Percentiles rank a stretch among this genome's conserved stretches.
These are phyloP conservation scores for Danaus plexippus DNA, from an alignment of 1,140 invertebrate species.

Conservation along the genomic window DNA sequence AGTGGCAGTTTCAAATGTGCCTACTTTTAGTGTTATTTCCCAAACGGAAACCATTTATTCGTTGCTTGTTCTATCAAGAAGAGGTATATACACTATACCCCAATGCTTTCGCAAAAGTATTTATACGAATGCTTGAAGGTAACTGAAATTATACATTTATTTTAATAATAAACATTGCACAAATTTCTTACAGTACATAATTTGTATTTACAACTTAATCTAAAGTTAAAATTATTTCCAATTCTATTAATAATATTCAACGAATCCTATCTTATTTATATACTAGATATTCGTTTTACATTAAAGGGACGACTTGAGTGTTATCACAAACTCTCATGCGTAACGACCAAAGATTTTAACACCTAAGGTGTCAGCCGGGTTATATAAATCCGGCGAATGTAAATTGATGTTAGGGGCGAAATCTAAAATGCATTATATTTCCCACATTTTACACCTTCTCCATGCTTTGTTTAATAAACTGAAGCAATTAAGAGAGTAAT, in stretches of 20 bases:
- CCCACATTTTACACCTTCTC: conserved; percentile 48
- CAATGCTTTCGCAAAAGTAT: conserved; percentile 43
- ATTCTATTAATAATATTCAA: too few species aligned
- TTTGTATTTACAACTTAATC: too few species aligned
- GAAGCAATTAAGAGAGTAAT: conserved; percentile 62
- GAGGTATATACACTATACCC: conserved; percentile 54
- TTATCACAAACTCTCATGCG: conserved; percentile 22
- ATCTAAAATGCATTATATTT: conserved; percentile 56
- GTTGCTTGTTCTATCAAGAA: conserved; percentile 56
- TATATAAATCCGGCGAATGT: conserved; percentile 51
- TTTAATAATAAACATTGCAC: conserved; percentile 4
- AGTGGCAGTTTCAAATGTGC: conserved; percentile 68
- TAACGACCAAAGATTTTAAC: conserved; percentile 31
- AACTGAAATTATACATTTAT: conserved; percentile 39
- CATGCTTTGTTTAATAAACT: conserved; percentile 55
- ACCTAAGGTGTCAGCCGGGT: conserved; percentile 40
- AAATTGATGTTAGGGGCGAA: conserved; percentile 55
- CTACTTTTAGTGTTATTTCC: conserved; percentile 71
- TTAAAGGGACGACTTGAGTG: conserved; percentile 18
- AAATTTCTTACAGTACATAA: too few species aligned
- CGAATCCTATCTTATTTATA: too few species aligned
- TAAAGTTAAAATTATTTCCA: too few species aligned
- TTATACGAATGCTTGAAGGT: conserved; percentile 43
- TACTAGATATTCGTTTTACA: conserved; percentile 5
- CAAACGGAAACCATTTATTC: conserved; percentile 69